phyloP scores from a whole-genome alignment of 2,797 vertebrate genomes.

The Peromyscus eremicus region DNA sequence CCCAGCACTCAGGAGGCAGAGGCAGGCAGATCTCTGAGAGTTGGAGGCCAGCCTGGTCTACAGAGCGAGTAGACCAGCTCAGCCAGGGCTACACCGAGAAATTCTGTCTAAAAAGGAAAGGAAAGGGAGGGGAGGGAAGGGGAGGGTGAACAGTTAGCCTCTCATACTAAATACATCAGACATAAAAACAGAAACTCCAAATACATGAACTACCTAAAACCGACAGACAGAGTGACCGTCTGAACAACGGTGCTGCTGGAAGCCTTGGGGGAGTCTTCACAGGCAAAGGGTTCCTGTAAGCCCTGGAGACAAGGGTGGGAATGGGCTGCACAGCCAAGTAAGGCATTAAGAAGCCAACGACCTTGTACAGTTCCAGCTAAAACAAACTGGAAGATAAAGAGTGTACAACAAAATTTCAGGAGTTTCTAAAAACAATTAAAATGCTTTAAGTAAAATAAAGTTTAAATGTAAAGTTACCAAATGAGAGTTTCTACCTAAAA shows the following conservation, averaged over 20 bases:
- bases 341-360: neutral
- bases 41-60: neutral
- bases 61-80: neutral
- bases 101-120: neutral
- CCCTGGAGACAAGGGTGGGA: neutral
- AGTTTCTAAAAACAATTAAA: neutral
- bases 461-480: neutral
- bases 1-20: neutral
- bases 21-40: neutral
- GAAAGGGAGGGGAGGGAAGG: no score
- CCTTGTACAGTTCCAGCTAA: neutral
- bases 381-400: neutral
- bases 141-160: neutral
- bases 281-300: neutral
- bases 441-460: neutral
- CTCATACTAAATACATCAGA: neutral
- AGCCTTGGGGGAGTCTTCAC: rapidly evolving
- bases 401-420: neutral
- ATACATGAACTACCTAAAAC: neutral
- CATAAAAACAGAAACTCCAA: neutral
- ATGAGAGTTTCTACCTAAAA: constrained; percentile 26
- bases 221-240: neutral
- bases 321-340: neutral
- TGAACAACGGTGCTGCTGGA: rapidly evolving
- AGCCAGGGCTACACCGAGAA: neutral